Conservation (phyloP, 2,113 vertebrate genomes). For the Varanus salvator region DNA sequence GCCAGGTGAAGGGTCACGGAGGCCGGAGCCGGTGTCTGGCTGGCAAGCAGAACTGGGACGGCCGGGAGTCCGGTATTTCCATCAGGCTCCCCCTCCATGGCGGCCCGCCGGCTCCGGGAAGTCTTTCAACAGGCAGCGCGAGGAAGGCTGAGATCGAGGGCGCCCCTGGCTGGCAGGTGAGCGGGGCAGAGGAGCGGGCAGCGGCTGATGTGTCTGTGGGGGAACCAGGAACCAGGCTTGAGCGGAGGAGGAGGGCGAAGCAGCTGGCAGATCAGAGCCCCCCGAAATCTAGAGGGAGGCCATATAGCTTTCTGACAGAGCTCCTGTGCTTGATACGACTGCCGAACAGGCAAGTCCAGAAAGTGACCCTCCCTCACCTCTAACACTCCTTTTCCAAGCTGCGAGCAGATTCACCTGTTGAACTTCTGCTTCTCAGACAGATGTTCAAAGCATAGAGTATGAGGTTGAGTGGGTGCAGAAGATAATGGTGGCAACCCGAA, state of each 20-base stretch:
- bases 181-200: neutral
- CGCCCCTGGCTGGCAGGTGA: constrained; percentile 40
- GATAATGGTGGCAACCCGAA: neutral
- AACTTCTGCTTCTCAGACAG: neutral
- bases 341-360: too few species aligned
- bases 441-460: neutral
- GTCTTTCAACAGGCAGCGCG: constrained; percentile 41
- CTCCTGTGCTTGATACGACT: neutral
- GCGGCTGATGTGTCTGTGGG: neutral
- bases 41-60: neutral
- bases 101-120: constrained; percentile 58
- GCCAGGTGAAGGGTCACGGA: constrained; percentile 41
- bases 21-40: constrained; percentile 37
- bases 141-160: constrained; percentile 35
- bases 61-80: neutral
- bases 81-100: constrained; percentile 48
- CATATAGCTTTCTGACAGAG: neutral
- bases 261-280: neutral
- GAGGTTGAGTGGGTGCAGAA: neutral
- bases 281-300: neutral
- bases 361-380: neutral
- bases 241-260: neutral
- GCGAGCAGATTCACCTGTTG: neutral
- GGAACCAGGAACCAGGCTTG: neutral
- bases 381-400: too few species aligned